A percentile compares a stretch with the other conserved stretches of the same genome.
phyloP scores from a whole-genome alignment of 1,140 invertebrate genomes.

The Rhagoletis zephyria region DNA sequence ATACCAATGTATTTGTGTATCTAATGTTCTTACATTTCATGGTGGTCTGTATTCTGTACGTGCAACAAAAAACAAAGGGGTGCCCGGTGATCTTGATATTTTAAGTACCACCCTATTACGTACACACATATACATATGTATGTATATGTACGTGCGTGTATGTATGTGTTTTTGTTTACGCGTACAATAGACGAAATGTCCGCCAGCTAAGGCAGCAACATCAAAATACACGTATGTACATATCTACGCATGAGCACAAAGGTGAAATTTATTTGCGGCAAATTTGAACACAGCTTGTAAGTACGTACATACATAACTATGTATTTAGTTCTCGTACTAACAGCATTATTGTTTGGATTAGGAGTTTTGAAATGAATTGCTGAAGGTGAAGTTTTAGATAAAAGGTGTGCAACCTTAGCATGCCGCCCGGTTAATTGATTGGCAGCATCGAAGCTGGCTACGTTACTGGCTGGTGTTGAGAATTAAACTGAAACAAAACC shows the following conservation, averaged over 20 bases:
- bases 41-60: too few relatives aligned
- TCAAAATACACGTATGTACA: background rate
- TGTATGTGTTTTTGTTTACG: background rate
- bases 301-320: background rate
- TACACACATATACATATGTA: too few relatives aligned
- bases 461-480: background rate
- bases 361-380: background rate
- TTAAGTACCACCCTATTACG: too few relatives aligned
- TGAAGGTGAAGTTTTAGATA: background rate
- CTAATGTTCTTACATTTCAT: too few relatives aligned
- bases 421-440: background rate
- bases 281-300: background rate
- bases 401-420: background rate
- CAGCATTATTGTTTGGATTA: background rate
- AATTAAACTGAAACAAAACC: slow-evolving; percentile 3
- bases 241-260: slow-evolving; percentile 13
- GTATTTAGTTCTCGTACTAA: background rate
- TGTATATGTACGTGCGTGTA: too few relatives aligned
- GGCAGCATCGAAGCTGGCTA: background rate
- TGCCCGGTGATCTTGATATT: too few relatives aligned
- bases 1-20: too few relatives aligned
- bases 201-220: slow-evolving; percentile 10
- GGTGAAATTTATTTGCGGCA: slow-evolving; percentile 24
- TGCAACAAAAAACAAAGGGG: too few relatives aligned
- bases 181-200: background rate